These are phyloP conservation scores for Chlamydotis undulata DNA, from an alignment of 2,113 vertebrate genomes.

Conservation along the genomic window DNA sequence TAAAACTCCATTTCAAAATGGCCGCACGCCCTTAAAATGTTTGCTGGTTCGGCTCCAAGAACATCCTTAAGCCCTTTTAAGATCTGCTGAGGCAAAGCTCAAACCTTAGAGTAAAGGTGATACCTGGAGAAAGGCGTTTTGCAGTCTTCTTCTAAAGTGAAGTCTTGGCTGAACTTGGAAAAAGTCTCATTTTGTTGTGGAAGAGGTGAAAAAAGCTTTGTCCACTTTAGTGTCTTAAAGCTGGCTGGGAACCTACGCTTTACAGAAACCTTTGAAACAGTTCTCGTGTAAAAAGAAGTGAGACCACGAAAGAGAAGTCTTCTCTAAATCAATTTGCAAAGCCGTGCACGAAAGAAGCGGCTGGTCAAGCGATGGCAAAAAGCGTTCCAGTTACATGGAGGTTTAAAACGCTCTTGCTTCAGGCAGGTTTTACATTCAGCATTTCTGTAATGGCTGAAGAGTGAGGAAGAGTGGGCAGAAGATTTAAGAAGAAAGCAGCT, in stretches of 20 bases:
- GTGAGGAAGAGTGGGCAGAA: conserved; percentile 15
- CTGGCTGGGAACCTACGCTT: neutral
- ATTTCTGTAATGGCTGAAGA: neutral
- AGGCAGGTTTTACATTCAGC: neutral
- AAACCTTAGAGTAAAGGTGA: neutral
- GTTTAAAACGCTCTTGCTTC: neutral
- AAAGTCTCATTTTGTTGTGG: neutral
- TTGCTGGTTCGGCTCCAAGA: conserved; percentile 30
- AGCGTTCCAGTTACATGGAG: fast-evolving
- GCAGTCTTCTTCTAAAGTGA: neutral
- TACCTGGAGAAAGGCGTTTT: neutral
- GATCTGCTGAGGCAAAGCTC: conserved; percentile 13
- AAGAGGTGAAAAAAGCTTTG: neutral
- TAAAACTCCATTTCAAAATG: conserved; percentile 38
- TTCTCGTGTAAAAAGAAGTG: neutral
- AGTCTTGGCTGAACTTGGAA: neutral
- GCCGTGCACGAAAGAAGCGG: fast-evolving
- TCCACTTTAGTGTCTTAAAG: fast-evolving
- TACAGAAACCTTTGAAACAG: fast-evolving
- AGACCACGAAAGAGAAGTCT: neutral
- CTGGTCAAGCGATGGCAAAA: fast-evolving
- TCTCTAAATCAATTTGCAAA: neutral
- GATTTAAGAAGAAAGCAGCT: neutral
- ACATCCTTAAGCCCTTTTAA: conserved; percentile 16
- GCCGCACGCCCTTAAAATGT: conserved; percentile 1